Evolutionary conservation across 2,113 vertebrate species (phyloP), one percentile per base, ranked within the genome.

Genomic region (Ramphastos sulfuratus): DNA sequence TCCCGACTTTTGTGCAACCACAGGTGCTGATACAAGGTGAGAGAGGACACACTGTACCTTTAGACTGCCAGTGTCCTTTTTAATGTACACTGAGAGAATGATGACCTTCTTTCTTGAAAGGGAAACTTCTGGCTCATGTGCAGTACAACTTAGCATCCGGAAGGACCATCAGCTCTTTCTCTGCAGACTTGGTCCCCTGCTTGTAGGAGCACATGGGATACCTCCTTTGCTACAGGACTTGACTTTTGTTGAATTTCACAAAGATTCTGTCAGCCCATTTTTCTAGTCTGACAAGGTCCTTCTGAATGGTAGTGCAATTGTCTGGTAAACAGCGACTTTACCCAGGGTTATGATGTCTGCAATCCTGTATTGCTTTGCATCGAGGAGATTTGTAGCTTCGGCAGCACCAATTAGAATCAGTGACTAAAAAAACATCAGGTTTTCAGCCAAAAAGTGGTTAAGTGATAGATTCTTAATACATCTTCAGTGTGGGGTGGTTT

Each of bases 31-130:
- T 37, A 58, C 2, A 54, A 69, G 8, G 25, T n/a, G 28, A 66
- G n/a, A 4, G 3, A 55, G 42, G 83, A 58, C 21, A n/a, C 14
- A 35, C 5, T 12, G 6, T 50, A 9, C 4, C 15, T 67, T 78
- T 50, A 25, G 15, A 15, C 19, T n/a, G 3, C 4, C 33, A 30
- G 4, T 1, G 2, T 27, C 59, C n/a, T 67, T 27, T 7, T 19
- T 44, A 50, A 30, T 6, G 9, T 18, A 37, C 35, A 37, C 8
- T 0, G 0, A 15, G 24, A 55, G 9, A 48, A 6, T 72, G 5
- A 15, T 60, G 8, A 35, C 11, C 2, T 24, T 56, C 24, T 64
- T 23, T n/a, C 5, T 17, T 28, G 3, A 35, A 48, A 33, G 12
- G 28, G 6, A 54, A 25, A 0, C 11, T 6, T 12, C 12, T 81